Evolutionary conservation across 2,113 vertebrate species (phyloP).

Genomic region (Cyprinus carpio): DNA sequence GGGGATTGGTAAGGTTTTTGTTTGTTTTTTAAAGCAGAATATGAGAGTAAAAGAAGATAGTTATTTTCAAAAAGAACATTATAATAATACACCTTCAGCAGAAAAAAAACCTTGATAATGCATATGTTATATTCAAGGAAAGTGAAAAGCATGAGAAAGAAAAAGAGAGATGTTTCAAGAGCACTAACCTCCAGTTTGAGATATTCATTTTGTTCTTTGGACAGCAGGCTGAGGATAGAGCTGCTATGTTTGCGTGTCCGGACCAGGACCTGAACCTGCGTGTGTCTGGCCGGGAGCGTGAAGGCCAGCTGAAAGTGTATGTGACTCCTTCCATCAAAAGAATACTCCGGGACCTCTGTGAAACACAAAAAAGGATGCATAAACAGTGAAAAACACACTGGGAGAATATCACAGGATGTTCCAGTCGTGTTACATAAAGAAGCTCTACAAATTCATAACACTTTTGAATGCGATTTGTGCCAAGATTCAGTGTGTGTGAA

Average conservation of each 20-base stretch:
- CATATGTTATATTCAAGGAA: background rate
- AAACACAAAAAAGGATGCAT: constrained; percentile 48
- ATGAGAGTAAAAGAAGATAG: background rate
- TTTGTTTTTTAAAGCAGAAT: background rate
- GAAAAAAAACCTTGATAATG: background rate
- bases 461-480: constrained; percentile 31
- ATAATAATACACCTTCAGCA: background rate
- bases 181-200: constrained; percentile 81
- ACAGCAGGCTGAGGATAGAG: constrained; percentile 76
- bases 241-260: constrained; percentile 82
- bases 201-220: constrained; percentile 79
- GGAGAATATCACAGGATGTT: constrained; percentile 31
- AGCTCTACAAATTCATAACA: constrained; percentile 33
- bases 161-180: constrained; percentile 13
- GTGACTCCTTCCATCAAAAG: constrained; percentile 80
- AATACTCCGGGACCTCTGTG: constrained; percentile 80
- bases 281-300: constrained; percentile 73
- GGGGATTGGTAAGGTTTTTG: no score
- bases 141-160: background rate
- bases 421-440: constrained; percentile 31
- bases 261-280: constrained; percentile 76
- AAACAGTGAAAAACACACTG: constrained; percentile 7
- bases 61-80: background rate
- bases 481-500: constrained; percentile 38
- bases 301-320: constrained; percentile 77